Conservation (phyloP, 2,797 vertebrate species). For the Basileuterus tristriatus region DNA sequence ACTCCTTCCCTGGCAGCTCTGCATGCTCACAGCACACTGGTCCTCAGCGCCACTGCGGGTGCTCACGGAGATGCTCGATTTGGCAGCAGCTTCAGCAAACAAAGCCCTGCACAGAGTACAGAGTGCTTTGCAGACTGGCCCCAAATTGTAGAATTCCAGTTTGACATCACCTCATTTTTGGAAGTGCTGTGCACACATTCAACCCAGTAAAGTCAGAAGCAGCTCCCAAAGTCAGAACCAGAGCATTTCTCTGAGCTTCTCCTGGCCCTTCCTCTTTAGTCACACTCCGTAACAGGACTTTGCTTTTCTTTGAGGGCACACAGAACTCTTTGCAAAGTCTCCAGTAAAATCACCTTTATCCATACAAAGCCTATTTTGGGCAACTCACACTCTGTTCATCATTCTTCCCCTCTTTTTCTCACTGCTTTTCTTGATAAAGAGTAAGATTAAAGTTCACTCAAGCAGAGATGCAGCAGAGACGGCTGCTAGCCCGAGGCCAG, state of each 20-base stretch:
- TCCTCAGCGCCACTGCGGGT: not conserved
- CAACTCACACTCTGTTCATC: not conserved
- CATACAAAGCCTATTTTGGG: not conserved
- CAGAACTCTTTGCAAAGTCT: not conserved
- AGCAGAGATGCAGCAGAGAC: conserved; percentile 24
- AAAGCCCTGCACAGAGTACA: not conserved
- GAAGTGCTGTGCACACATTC: not conserved
- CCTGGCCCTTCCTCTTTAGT: not conserved
- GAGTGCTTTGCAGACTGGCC: not conserved
- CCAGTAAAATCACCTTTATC: not conserved
- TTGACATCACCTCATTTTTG: not conserved
- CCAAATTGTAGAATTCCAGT: not conserved
- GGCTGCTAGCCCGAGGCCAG: conserved; percentile 52
- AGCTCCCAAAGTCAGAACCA: not conserved
- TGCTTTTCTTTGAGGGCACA: not conserved
- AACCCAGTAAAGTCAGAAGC: not conserved
- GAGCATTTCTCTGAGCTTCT: not conserved
- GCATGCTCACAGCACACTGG: not conserved
- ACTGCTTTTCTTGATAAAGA: conserved; percentile 52
- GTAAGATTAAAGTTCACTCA: conserved; percentile 57
- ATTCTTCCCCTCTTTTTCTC: not conserved
- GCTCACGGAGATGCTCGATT: accelerated
- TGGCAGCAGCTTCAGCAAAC: not conserved
- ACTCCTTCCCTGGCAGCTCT: not conserved
- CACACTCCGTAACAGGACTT: not conserved